phyloP scores from a whole-genome alignment of 2,888 invertebrate species.

The Axea sp. region DNA sequence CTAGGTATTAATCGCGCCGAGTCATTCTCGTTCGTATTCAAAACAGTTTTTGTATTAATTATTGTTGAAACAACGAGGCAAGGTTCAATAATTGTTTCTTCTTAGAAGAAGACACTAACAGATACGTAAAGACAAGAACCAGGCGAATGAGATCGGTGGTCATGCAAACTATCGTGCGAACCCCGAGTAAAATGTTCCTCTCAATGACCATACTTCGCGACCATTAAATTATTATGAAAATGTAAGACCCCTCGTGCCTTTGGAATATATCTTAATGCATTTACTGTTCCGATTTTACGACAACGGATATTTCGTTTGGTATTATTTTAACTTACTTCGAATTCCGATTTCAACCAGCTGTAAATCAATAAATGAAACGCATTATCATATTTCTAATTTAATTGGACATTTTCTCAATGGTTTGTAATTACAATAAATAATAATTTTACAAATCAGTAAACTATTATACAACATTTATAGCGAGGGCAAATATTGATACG shows the following conservation, averaged over 20 bases:
- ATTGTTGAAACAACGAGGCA: background rate
- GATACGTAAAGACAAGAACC: conserved; percentile 12
- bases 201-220: conserved; percentile 10
- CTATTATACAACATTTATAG: no score
- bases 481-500: no score
- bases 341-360: no score
- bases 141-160: conserved; percentile 8
- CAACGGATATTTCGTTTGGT: no score
- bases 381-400: no score
- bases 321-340: no score
- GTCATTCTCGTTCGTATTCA: background rate
- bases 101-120: conserved; percentile 1
- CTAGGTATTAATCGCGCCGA: background rate
- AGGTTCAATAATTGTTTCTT: conserved; percentile 14
- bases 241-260: conserved; percentile 6
- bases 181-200: conserved; percentile 9
- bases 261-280: background rate
- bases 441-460: no score
- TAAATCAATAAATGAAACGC: no score
- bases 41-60: conserved; percentile 5
- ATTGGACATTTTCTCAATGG: no score
- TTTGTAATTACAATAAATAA: no score
- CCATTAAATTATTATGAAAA: conserved; percentile 27
- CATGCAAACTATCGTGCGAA: conserved; percentile 36
- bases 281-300: background rate